Evolutionary conservation across 2,888 invertebrate species (phyloP), one percentile per base, ranked within the genome.

Genomic region (Tenthredo amoena): DNA sequence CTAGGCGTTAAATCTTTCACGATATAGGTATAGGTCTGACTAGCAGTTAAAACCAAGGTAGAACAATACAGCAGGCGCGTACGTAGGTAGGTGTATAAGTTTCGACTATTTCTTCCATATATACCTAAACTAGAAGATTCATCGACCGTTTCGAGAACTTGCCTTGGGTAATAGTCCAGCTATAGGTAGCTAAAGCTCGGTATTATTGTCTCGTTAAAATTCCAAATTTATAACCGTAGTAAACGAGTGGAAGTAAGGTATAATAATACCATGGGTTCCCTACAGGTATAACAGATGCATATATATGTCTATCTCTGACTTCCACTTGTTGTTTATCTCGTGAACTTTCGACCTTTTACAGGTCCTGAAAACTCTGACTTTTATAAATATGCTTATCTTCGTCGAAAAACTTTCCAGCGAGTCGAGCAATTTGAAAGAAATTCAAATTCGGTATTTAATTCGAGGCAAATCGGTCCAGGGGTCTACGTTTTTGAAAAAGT

Each of bases 181-280:
- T 47, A 43, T 21, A 31, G 37, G 40, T 21, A 50, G 9, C n/a
- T 15, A 47, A 12, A 47, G 2, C 9, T n/a, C 21, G 72, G 72
- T 72, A 72, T 77, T 77, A 77, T 34, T 50, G 55, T 77, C 77
- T 77, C 77, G 50, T 77, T 77, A 50, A 50, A 77, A 77, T 77
- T 77, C 34, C 5, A 34, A 77, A 77, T 77, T 77, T 50, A 77
- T 50, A 77, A 50, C 77, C 34, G 12, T 34, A 55, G 77, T 77
- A 50, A 77, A 77, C 77, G 50, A 77, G 31, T 77, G 4, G 9
- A 9, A 43, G n/a, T 40, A 21, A 10, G n/a, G n/a, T 55, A 55
- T 55, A 55, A 55, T 55, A 55, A 55, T 55, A 7, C 55, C 55
- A 55, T n/a, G 55, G n/a, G 7, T 1, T 7, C 2, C n/a, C 55